Base-by-base conservation (phyloP, 2,888 invertebrate genomes). In the Neocrepidodera transversa region DNA sequence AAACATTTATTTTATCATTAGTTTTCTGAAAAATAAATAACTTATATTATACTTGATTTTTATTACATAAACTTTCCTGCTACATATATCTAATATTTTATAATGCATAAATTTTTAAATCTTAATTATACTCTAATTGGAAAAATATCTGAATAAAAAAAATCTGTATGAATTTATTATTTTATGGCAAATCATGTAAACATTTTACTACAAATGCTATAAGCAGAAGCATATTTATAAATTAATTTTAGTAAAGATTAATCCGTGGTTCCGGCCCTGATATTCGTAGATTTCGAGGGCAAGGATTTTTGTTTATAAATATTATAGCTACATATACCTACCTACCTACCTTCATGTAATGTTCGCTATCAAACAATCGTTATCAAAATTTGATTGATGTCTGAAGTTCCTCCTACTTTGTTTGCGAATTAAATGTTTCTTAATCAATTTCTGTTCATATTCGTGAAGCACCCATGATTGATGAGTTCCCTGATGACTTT, bases 381-480 rank as follows among this genome's bases (percentile, higher is more conserved):
- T 54, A 54, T 47, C 47, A 45, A 45, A 54, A 18, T 58, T 52
- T 58, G 58, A 58, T 58, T 52, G 52, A 58, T 52, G 50, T 18
- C 28, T 47, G 45, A 35, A 47, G 52, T 18, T 52, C 38, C 58
- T 47, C 52, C 52, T 40, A 58, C 58, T 58, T 52, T 58, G 58
- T 58, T 57, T 52, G 47, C 52, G 52, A 58, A 58, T 58, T 58
- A 52, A 52, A 47, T 32, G 50, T n/a, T 58, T 45, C 52, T 52
- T 47, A 58, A 58, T 58, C 58, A 51, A 58, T 58, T 54, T 54
- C 10, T 23, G 45, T 54, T 54, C 45, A 54, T 45, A 45, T 43
- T 54, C 47, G 17, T 47, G 20, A 11, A 54, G 45, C 20, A 8
- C 13, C 20, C 14, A 17, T 54, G 54, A 54, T 54, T 54, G 36